Base-by-base conservation (phyloP, 2,888 invertebrate species). In the Agrotis puta region DNA sequence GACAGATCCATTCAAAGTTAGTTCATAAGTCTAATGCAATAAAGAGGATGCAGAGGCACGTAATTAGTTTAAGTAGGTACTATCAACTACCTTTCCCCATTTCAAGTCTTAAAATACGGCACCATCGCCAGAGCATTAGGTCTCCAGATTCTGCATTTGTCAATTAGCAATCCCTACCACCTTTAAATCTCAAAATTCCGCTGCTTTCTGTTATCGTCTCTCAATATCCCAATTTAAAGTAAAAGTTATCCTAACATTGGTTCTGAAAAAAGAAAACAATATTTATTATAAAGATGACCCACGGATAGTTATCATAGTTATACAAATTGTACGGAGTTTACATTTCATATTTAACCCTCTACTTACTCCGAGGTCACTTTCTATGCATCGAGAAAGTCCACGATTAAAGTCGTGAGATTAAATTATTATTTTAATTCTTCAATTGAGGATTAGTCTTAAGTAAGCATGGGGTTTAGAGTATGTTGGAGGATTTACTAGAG, bases 291-390 rank as follows among this genome's bases (percentile, higher is more conserved):
- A 77, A 77, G 70, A 58, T 69, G 18, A 50, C 45, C 57, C n/a
- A 77, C 24, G 33, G 14, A 78, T 50, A 51, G 18, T 80, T 85
- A 65, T 67, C 61, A 70, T 62, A 82, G 71, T 63, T 76, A 66
- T 79, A 82, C 68, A 73, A 74, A 82, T 69, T 77, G 84, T 59
- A 70, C 57, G 20, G 54, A 57, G 86, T 82, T 84, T 84, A 75
- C 67, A 70, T 85, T 81, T 85, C 67, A 86, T 83, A 85, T 86
- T 85, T 77, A 83, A 85, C 79, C 86, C 85, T 84, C 85, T 81
- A 74, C 85, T 85, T 78, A 81, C 77, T 64, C 74, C 61, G 85
- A 83, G 86, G 86, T 84, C 86, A 81, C 85, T 85, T 85, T 85
- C 85, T 85, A 86, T 79, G 74, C 86, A 84, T 76, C 72, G 81